These are phyloP conservation scores for Brachyhypopomus occidentalis DNA, from an alignment of 2,113 vertebrate genomes.

Conservation along the genomic window DNA sequence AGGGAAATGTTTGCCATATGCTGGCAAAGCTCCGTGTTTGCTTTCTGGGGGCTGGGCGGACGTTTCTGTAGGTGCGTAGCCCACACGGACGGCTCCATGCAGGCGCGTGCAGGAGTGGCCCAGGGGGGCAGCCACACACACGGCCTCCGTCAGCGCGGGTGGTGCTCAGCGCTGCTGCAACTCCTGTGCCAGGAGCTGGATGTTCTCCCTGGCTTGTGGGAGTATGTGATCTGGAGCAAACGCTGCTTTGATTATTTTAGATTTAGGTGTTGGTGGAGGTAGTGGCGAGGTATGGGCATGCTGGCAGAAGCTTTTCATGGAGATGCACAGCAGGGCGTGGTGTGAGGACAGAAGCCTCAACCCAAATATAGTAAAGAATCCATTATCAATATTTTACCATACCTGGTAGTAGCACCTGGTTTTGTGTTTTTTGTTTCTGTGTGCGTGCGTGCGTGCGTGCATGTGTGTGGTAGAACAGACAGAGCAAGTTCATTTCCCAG, in stretches of 20 bases:
- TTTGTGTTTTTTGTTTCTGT: background rate
- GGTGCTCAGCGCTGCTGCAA: constrained; percentile 5
- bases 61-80: constrained; percentile 19
- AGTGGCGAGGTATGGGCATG: background rate
- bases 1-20: constrained; percentile 76
- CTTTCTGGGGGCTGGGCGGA: constrained; percentile 45
- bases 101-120: constrained; percentile 40
- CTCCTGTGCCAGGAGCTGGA: constrained; percentile 35
- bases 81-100: constrained; percentile 20
- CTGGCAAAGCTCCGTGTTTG: constrained; percentile 64
- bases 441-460: background rate
- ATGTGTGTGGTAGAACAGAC: no score
- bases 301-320: constrained; percentile 57
- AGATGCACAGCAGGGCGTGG: constrained; percentile 53
- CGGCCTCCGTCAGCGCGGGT: background rate
- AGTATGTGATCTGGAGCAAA: constrained; percentile 16
- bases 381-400: background rate
- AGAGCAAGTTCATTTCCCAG: no score
- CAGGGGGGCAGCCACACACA: background rate
- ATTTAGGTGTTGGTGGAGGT: constrained; percentile 38
- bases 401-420: background rate
- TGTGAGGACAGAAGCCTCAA: background rate
- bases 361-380: background rate
- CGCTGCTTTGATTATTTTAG: constrained; percentile 30
- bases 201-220: constrained; percentile 22